Conservation (phyloP, 35 echinoderm and acorn worm species). For the Hemicentrotus pulcherrimus region DNA sequence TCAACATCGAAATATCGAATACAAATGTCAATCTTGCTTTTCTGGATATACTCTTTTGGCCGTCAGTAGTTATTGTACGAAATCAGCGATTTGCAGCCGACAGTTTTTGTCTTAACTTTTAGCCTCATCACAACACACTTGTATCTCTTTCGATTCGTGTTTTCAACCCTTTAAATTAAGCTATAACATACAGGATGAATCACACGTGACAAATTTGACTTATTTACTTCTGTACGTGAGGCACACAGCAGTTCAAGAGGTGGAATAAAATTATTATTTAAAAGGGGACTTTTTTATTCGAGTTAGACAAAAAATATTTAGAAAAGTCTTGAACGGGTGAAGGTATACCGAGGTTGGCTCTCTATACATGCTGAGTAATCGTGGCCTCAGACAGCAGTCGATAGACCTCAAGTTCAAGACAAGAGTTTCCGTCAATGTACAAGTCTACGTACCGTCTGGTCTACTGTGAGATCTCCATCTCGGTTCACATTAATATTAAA, state of each 20-base stretch:
- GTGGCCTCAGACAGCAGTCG: neutral
- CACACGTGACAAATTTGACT: neutral
- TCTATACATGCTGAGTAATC: neutral
- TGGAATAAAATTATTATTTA: neutral
- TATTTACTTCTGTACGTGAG: neutral
- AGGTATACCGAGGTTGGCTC: neutral
- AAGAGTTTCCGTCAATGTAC: neutral
- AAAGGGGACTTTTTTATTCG: neutral
- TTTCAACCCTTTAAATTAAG: neutral
- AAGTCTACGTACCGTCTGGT: neutral
- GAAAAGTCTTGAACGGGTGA: neutral
- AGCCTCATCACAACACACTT: neutral
- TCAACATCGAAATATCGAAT: too few relatives aligned
- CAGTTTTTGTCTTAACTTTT: neutral
- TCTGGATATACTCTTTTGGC: neutral
- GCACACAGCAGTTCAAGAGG: neutral
- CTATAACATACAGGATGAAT: neutral
- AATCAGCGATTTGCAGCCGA: neutral
- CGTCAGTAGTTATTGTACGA: neutral
- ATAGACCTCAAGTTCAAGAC: slow-evolving; percentile 2
- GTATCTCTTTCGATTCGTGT: neutral
- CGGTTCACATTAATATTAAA: neutral
- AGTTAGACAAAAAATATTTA: neutral
- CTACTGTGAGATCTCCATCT: neutral
- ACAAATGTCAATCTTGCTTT: too few relatives aligned